Evolutionary conservation across 92 coral and sea anemone genomes (phyloP), one percentile per base, ranked within the genome.

Genomic region (Parazoanthus swiftii): DNA sequence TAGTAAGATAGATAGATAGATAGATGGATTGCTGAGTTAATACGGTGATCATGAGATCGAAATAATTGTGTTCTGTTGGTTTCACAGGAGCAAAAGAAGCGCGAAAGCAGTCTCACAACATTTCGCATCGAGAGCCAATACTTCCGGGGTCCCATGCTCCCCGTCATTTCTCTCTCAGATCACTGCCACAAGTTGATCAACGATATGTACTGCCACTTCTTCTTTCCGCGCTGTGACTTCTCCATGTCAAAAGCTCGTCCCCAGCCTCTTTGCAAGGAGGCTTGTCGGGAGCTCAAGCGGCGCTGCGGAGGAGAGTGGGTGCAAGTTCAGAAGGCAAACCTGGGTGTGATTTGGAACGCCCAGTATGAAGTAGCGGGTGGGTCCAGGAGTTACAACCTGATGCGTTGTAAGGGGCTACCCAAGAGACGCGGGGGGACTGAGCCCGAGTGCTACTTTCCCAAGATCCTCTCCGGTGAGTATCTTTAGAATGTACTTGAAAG

Each of bases 211-310:
- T 94, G 96, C 59, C 92, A 88, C 59, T 82, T 85, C 74, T 85
- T 88, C 50, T 90, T 94, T 79, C 96, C 96, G 23, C 92, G 89
- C 81, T 94, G 96, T 84, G 96, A 94, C 81, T 72, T 73, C 83
- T 88, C 96, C 80, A 85, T 92, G 81, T 77, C 91, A 35, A 81
- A 51, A 66, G 86, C 91, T 81, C 90, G 79, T 85, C 93, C 96
- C 88, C 96, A 94, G 92, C 91, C 93, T 14, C 88, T 94, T 82
- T 94, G 96, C 94, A 92, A 81, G 89, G 96, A 94, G 42, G 96
- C 94, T 26, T 94, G 96, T 77, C 91, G 88, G 73, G 89, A 90
- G 85, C 79, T 94, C 63, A 92, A 67, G 81, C 81, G 72, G 72
- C 91, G 70, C 37, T 94, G 96, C 77, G 92, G 90, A n/a, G 46